These are phyloP conservation scores for Halcyon malimbica DNA, from an alignment of 2,113 vertebrate species.

Conservation along the genomic window DNA sequence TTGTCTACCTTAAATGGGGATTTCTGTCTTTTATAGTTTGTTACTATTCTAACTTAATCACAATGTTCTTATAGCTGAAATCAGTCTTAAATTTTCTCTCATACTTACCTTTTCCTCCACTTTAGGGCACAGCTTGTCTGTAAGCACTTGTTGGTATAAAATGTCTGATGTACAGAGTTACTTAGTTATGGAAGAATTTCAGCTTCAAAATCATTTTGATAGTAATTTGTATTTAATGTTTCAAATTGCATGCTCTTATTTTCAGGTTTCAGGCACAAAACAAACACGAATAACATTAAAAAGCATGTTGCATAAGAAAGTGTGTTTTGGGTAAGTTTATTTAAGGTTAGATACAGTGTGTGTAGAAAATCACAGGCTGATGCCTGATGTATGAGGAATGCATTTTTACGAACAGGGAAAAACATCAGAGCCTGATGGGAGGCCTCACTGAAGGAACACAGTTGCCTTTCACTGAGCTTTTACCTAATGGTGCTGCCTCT, in stretches of 20 bases:
- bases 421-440: not conserved
- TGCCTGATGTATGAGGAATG: not conserved
- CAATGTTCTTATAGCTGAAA: not conserved
- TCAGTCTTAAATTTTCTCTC: not conserved
- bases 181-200: not conserved
- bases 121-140: not conserved
- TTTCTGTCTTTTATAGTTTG: not conserved
- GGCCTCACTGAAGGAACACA: not conserved
- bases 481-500: constrained; percentile 36
- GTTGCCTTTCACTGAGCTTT: constrained; percentile 26
- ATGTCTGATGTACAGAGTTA: not conserved
- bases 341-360: not conserved
- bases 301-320: not conserved
- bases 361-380: not conserved
- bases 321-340: not conserved
- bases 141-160: not conserved
- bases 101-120: not conserved
- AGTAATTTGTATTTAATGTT: not conserved
- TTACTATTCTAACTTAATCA: not conserved
- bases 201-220: not conserved
- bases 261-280: not conserved
- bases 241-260: not conserved
- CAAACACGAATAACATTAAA: not conserved
- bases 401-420: not conserved
- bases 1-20: not conserved